phyloP scores from a whole-genome alignment of 2,888 invertebrate genomes.

The Pollenia griseotomentosa region DNA sequence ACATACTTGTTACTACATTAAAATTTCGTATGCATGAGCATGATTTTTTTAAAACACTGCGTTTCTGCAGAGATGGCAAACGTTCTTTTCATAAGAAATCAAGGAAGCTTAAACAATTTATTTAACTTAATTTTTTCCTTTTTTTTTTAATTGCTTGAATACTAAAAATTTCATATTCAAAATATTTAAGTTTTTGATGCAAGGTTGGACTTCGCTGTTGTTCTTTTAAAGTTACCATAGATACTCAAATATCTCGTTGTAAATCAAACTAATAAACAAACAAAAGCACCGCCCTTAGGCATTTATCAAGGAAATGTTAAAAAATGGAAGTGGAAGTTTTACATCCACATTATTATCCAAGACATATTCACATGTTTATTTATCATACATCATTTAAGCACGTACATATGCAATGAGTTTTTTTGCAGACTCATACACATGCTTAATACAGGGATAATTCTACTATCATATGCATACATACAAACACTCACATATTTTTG shows the following conservation, averaged over 20 bases:
- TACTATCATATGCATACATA: too few species aligned
- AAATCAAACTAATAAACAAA: slow-evolving; percentile 33
- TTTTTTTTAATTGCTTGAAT: too few species aligned
- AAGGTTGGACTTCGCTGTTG: background rate
- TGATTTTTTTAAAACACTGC: background rate
- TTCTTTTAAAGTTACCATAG: slow-evolving; percentile 22
- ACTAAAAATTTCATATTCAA: too few species aligned
- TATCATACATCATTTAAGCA: slow-evolving; percentile 32
- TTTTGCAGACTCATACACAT: background rate
- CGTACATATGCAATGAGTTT: slow-evolving; percentile 4
- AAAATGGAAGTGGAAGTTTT: background rate
- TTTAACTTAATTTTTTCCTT: too few species aligned
- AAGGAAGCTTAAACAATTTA: too few species aligned
- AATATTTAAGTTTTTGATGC: too few species aligned
- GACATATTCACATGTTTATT: slow-evolving; percentile 29
- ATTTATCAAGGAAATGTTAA: slow-evolving; percentile 21
- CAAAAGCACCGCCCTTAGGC: slow-evolving; percentile 19
- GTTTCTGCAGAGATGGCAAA: too few species aligned
- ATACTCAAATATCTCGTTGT: slow-evolving; percentile 27
- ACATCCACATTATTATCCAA: slow-evolving; percentile 30
- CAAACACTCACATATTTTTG: too few species aligned
- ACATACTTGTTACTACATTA: slow-evolving; percentile 1
- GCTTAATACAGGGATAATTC: too few species aligned
- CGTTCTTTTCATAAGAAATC: too few species aligned
- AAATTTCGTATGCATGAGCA: slow-evolving; percentile 10